Base-by-base conservation (phyloP, 2,113 vertebrate species). In the Perca fluviatilis region DNA sequence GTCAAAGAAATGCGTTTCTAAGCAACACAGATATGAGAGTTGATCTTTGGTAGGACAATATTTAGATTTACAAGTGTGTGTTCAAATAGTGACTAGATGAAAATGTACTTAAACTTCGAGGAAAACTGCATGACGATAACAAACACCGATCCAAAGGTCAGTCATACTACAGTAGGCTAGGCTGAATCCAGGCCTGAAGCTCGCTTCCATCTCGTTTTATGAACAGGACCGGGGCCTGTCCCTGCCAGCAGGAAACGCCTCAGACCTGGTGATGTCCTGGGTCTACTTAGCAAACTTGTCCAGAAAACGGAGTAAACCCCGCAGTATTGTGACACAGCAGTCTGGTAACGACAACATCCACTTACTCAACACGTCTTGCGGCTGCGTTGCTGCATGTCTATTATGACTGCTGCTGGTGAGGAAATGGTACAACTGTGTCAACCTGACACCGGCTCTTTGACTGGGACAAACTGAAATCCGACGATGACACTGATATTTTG, bases 341-440 rank as follows among this genome's bases (percentile, higher is more conserved):
- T 72, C 68, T 71, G 69, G 23, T 54, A 13, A 73, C 16, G 30
- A 83, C 11, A 72, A 67, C 18, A 23, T 74, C 16, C 15, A 64
- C 40, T 91, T 92, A 64, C 91, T 47, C 82, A 92, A 92, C 83
- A 43, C 1, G 82, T 74, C 62, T 25, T 68, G 84, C 0, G 36
- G 80, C 43, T 33, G 50, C 14, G 14, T 76, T 83, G 67, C 79
- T 47, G 36, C 75, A 6, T 11, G 51, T 64, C 46, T 53, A 36
- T 81, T 77, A 49, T 46, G 62, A 63, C 53, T 80, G 74, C 50
- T 23, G 79, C 0, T 2, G 33, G n/a, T 53, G 68, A 14, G 33
- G 81, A 86, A 75, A 78, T 4, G 8, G 65, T 14, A 61, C 40
- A 61, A 71, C 30, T 13, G 40, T 56, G 36, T 18, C 40, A 36